Evolutionary conservation across 2,888 invertebrate species (phyloP), one percentile per base, ranked within the genome.

Genomic region (Marronus borbonicus): DNA sequence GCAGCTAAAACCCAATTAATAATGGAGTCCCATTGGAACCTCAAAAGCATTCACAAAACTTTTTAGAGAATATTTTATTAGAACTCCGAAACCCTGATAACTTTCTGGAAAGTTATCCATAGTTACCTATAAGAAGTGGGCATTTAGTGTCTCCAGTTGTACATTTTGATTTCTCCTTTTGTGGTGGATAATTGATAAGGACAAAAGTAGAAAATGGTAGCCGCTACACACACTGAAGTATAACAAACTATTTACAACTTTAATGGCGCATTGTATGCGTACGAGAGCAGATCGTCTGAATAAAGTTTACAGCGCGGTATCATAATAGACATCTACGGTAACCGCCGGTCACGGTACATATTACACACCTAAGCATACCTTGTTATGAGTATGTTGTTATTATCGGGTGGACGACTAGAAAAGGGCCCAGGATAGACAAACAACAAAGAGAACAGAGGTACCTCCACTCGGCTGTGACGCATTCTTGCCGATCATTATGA

Each of bases 251-350:
- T 78, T 78, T 78, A 76, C 78, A 76, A 69, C 66, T 78, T 78
- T 78, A 78, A 78, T 78, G 78, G 78, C 76, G 74, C 62, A 78
- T 78, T 78, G 78, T 78, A 60, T 78, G 75, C 78, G 78, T 78
- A 62, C 66, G 65, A 55, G 58, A 58, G 24, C 55, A 55, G 77
- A 39, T 72, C 77, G 55, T 65, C 39, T 65, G 76, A 68, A 78
- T 78, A 78, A 78, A 78, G 78, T 78, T 76, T 78, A 78, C 78
- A 76, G 58, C 69, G 77, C 77, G 64, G 70, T 77, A 77, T 70
- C 52, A 77, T 77, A 70, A 77, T 77, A 77, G 77, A 60, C 70
- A 60, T 69, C 50, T 70, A 60, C 44, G 72, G 62, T 52, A 77
- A 77, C 72, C 72, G 69, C 65, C 39, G 70, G 77, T 64, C 70